phyloP scores from a whole-genome alignment of 2,113 vertebrate species.

The Oceanites oceanicus region DNA sequence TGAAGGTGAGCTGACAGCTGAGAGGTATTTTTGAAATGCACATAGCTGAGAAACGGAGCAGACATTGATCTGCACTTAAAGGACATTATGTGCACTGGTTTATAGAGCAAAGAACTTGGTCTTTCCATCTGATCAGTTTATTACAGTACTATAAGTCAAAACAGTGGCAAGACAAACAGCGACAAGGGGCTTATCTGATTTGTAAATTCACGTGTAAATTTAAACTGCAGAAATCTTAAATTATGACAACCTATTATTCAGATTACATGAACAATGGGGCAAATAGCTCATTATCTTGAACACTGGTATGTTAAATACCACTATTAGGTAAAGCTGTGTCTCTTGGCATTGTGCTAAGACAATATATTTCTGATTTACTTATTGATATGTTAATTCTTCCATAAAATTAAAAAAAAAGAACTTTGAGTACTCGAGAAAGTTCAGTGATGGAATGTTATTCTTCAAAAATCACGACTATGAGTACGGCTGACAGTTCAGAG shows the following conservation, averaged over 20 bases:
- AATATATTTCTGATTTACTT: neutral
- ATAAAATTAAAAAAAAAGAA: neutral
- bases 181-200: neutral
- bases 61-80: slow-evolving; percentile 35
- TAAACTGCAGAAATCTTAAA: neutral
- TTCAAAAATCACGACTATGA: neutral
- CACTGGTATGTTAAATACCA: neutral
- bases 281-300: neutral
- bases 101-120: neutral
- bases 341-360: neutral
- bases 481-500: neutral
- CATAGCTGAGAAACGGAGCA: neutral
- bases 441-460: neutral
- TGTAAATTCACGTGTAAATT: neutral
- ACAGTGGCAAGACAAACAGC: neutral
- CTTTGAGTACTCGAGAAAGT: neutral
- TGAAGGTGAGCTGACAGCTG: slow-evolving; percentile 5
- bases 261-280: neutral
- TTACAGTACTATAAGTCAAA: neutral
- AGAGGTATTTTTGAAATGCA: neutral
- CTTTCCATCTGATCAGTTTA: neutral
- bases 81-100: neutral
- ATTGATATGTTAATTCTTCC: neutral
- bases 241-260: neutral
- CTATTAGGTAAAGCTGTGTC: neutral